Evolutionary conservation across 2,888 invertebrate species (phyloP).

Genomic region (Nomada fucata): DNA sequence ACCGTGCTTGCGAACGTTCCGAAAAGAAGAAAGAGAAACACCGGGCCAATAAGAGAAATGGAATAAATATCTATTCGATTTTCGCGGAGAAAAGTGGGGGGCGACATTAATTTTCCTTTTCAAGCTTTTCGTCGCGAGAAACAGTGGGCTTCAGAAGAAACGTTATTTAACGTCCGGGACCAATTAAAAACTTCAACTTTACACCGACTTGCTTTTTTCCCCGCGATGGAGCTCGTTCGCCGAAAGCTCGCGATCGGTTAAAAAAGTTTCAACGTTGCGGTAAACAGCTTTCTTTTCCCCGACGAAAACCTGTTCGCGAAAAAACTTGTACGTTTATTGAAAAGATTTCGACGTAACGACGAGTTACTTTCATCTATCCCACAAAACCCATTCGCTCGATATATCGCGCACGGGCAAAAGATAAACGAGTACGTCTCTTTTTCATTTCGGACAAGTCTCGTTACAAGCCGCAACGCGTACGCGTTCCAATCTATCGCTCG

Average conservation of each 20-base stretch:
- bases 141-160: neutral
- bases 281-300: slow-evolving; percentile 16
- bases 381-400: neutral
- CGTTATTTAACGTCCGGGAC: neutral
- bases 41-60: neutral
- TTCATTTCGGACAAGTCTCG: neutral
- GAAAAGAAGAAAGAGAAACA: neutral
- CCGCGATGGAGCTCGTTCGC: neutral
- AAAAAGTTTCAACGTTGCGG: slow-evolving; percentile 16
- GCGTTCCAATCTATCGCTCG: neutral
- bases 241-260: slow-evolving; percentile 21
- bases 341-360: neutral
- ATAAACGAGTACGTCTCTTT: neutral
- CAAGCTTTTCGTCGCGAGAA: neutral
- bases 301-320: neutral
- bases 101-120: neutral
- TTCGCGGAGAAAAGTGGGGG: neutral
- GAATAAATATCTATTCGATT: neutral
- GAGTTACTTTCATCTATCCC: slow-evolving; percentile 12
- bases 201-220: neutral
- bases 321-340: neutral
- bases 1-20: neutral
- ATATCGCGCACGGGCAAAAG: neutral
- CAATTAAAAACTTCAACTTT: slow-evolving; percentile 13
- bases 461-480: neutral